These are phyloP conservation scores for Jacana jacana DNA, from an alignment of 2,113 vertebrate species.

Conservation along the genomic window DNA sequence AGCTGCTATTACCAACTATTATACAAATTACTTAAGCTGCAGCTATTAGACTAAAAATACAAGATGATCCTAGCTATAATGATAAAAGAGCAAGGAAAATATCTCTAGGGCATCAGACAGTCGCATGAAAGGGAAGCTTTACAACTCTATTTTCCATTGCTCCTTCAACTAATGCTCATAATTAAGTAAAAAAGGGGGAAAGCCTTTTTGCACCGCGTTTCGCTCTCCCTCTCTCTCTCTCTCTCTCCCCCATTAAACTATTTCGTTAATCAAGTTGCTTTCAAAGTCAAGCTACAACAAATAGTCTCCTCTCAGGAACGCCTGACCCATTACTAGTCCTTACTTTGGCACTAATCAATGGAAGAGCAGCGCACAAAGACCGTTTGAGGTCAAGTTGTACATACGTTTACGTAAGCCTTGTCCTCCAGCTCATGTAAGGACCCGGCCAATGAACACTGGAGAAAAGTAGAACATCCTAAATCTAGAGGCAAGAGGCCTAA, in stretches of 20 bases:
- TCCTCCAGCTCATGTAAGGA: not conserved
- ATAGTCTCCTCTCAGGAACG: not conserved
- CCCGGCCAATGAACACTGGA: not conserved
- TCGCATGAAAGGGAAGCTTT: not conserved
- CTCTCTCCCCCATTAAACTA: not conserved
- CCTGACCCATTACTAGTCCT: not conserved
- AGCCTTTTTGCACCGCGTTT: not conserved
- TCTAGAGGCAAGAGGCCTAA: not conserved
- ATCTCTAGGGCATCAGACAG: not conserved
- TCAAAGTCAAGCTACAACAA: not conserved
- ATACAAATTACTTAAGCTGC: not conserved
- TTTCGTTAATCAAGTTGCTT: not conserved
- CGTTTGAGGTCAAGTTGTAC: not conserved
- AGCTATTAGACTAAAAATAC: not conserved
- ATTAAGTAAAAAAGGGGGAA: not conserved
- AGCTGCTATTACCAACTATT: not conserved
- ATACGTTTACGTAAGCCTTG: fast-evolving
- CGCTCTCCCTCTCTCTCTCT: not conserved
- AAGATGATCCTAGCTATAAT: not conserved
- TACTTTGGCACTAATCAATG: not conserved
- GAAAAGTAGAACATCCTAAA: not conserved
- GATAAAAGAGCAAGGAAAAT: not conserved
- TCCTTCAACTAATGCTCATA: not conserved
- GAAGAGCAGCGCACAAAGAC: fast-evolving
- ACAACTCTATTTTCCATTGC: not conserved